Percentiles rank a stretch among this genome's conserved stretches.
Evolutionary conservation across 2,797 vertebrate species (phyloP).

Genomic region (Coluber constrictor): DNA sequence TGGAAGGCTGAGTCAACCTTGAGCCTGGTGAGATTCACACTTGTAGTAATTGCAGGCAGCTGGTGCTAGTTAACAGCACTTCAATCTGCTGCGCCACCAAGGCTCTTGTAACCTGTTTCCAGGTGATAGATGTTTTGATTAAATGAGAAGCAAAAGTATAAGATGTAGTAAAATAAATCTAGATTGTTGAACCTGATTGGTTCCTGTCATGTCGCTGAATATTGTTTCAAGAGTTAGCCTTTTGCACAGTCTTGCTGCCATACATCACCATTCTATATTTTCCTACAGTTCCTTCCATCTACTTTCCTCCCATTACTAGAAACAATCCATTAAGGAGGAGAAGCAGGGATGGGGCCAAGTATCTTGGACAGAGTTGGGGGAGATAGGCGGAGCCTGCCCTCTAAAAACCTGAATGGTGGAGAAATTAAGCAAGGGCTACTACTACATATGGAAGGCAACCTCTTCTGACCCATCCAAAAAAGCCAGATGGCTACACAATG

Average conservation of each 20-base stretch:
- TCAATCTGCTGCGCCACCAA: too few relatives aligned
- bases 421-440: not conserved
- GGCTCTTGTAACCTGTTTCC: too few relatives aligned
- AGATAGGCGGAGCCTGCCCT: not conserved
- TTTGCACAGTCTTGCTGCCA: not conserved
- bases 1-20: too few relatives aligned
- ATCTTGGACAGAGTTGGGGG: not conserved
- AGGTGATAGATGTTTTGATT: not conserved
- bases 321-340: not conserved
- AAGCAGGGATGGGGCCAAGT: not conserved
- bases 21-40: too few relatives aligned
- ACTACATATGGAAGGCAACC: not conserved
- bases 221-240: not conserved
- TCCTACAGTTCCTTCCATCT: not conserved
- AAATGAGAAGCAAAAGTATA: not conserved
- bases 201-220: not conserved
- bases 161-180: not conserved
- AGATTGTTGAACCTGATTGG: not conserved
- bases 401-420: not conserved
- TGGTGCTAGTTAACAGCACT: too few relatives aligned
- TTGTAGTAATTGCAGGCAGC: too few relatives aligned
- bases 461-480: not conserved
- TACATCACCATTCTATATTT: not conserved
- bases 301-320: not conserved
- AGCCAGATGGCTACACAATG: not conserved